A percentile compares a stretch with the other conserved stretches of the same genome.
phyloP scores from a whole-genome alignment of 2,113 vertebrate species.

The Leiothrix lutea region DNA sequence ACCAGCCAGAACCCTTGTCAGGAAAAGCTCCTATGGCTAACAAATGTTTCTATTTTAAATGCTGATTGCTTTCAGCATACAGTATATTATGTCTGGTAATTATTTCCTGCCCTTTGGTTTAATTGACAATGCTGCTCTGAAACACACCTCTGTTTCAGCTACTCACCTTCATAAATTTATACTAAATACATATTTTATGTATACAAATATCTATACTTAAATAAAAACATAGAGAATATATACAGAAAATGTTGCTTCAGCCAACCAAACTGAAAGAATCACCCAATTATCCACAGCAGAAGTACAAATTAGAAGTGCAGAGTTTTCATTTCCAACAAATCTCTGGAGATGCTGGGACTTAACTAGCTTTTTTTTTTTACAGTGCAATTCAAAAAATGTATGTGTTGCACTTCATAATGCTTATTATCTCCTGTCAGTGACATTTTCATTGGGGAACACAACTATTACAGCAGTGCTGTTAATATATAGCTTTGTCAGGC shows the following conservation, averaged over 20 bases:
- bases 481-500: neutral
- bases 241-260: neutral
- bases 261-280: neutral
- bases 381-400: neutral
- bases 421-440: neutral
- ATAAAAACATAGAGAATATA: neutral
- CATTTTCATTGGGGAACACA: neutral
- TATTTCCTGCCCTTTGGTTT: neutral
- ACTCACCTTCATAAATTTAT: neutral
- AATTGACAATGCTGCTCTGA: conserved; percentile 36
- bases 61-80: neutral
- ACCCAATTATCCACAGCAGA: neutral
- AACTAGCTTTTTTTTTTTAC: neutral
- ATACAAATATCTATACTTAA: neutral
- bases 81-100: neutral
- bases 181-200: neutral
- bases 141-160: neutral
- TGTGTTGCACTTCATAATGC: neutral
- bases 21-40: neutral
- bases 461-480: neutral
- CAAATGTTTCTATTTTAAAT: neutral
- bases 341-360: neutral
- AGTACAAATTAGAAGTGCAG: neutral
- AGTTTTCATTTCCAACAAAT: neutral
- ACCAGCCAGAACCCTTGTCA: neutral